Base-by-base conservation (phyloP, 2,888 invertebrate species). In the Leptothorax acervorum region DNA sequence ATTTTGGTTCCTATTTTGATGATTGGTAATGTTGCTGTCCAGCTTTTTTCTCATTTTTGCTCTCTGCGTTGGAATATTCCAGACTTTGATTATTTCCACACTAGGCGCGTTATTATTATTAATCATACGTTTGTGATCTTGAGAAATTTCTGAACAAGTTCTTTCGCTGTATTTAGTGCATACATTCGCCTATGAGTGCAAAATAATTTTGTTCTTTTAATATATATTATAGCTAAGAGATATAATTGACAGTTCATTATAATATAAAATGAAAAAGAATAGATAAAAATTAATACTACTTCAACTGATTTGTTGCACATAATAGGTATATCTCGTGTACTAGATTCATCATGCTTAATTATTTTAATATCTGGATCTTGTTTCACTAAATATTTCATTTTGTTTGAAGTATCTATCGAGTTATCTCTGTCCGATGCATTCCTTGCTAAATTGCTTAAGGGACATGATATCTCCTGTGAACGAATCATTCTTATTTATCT, bases 41-140 rank as follows among this genome's bases (percentile, higher is more conserved):
- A 45, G 15, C 23, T 45, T 62, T 18, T 51, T 35, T 0, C 2
- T 51, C 18, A 48, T 15, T 23, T 53, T 71, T 0, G 18, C 9
- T 63, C 9, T 66, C 12, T 81, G 75, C 1, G 8, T 35, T 2
- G 57, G 11, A 23, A 51, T 85, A 18, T 65, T 74, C 86, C 85
- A 85, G 62, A 88, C 81, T 71, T 88, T 63, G 9, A 83, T 75
- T 57, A 78, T 18, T 31, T 65, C n/a, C 11, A 12, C 3, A 62
- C 12, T 60, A 1, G 39, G 1, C 3, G 6, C 18, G 1, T 55
- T 53, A 39, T 39, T 71, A 18, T 39, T 23, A 18, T 53, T 39
- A 55, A 8, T 39, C 2, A 15, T 55, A 15, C 3, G 4, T 8
- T 55, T 23, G 28, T 71, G 8, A 23, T 55, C 11, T 55, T 55